Evolutionary conservation across 1,140 invertebrate species (phyloP).

Genomic region (Drosophila albomicans): DNA sequence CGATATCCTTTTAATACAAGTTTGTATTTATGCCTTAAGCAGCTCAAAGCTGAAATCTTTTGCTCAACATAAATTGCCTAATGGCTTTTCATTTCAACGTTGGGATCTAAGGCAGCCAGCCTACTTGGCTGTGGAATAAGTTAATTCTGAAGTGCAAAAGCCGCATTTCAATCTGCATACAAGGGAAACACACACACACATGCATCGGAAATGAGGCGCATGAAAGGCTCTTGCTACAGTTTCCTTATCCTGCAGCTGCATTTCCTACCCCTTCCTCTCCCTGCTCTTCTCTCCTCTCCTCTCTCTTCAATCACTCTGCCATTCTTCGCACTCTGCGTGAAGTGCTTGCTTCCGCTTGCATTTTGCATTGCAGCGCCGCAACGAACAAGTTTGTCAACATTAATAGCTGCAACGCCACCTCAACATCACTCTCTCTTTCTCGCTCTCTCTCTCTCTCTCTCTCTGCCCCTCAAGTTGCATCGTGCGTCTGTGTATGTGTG

Average conservation of each 20-base stretch:
- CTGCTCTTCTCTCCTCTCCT: neutral
- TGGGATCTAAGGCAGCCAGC: neutral
- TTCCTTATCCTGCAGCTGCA: conserved; percentile 39
- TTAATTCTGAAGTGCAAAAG: conserved; percentile 49
- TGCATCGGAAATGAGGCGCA: conserved; percentile 58
- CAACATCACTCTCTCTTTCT: neutral
- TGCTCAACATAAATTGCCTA: conserved; percentile 14
- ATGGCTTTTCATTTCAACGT: conserved; percentile 43
- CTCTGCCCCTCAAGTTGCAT: too few species aligned
- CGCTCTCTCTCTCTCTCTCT: too few species aligned
- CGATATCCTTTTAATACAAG: conserved; percentile 62
- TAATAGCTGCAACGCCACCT: conserved; percentile 48
- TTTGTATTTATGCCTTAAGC: conserved; percentile 1
- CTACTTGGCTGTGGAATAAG: conserved; percentile 19
- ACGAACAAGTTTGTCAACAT: conserved; percentile 56
- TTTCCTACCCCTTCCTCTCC: neutral
- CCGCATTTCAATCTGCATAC: conserved; percentile 39
- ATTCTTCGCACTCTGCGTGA: conserved; percentile 14
- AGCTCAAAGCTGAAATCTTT: conserved; percentile 4
- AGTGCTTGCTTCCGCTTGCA: conserved; percentile 68
- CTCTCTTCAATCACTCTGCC: neutral
- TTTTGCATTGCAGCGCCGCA: conserved; percentile 39
- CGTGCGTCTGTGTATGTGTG: conserved; percentile 14
- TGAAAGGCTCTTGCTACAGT: conserved; percentile 50
- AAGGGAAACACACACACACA: conserved; percentile 4